Evolutionary conservation across 2,113 vertebrate species (phyloP).

Genomic region (Cynocephalus volans): DNA sequence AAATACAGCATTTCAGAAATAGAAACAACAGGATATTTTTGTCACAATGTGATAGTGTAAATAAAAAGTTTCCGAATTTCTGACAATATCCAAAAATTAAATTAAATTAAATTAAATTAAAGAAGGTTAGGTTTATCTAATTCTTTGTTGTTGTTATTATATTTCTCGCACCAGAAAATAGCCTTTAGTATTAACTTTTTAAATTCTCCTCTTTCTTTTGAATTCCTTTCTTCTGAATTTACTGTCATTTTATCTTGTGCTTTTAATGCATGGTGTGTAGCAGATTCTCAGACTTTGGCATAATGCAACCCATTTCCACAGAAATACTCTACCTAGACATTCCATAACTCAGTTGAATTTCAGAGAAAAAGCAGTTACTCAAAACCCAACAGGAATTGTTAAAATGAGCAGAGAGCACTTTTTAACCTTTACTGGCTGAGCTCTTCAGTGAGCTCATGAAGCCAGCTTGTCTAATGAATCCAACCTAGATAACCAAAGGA

Average conservation of each 20-base stretch:
- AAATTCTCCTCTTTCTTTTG: not conserved
- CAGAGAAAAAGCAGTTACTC: conserved; percentile 41
- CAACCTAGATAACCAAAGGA: not conserved
- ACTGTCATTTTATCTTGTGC: not conserved
- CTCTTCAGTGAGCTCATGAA: not conserved
- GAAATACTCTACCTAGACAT: conserved; percentile 25
- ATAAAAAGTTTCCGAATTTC: conserved; percentile 12
- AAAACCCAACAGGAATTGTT: conserved; percentile 18
- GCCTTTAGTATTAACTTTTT: not conserved
- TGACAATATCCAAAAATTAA: not conserved
- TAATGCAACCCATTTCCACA: conserved; percentile 35
- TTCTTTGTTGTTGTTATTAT: not conserved
- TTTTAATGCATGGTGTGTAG: conserved; percentile 28
- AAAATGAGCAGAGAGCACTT: not conserved
- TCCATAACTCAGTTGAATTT: conserved; percentile 26
- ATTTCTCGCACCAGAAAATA: conserved; percentile 25
- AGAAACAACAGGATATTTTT: not conserved
- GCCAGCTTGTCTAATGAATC: not conserved
- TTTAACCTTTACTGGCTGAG: not conserved
- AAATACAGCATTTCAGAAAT: not conserved
- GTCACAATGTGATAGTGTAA: not conserved
- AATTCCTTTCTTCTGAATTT: not conserved
- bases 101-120: not conserved
- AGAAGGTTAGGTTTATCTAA: not conserved
- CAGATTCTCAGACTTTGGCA: conserved; percentile 25